Base-by-base conservation (phyloP, 1,140 invertebrate genomes). In the Drosophila bocqueti region DNA sequence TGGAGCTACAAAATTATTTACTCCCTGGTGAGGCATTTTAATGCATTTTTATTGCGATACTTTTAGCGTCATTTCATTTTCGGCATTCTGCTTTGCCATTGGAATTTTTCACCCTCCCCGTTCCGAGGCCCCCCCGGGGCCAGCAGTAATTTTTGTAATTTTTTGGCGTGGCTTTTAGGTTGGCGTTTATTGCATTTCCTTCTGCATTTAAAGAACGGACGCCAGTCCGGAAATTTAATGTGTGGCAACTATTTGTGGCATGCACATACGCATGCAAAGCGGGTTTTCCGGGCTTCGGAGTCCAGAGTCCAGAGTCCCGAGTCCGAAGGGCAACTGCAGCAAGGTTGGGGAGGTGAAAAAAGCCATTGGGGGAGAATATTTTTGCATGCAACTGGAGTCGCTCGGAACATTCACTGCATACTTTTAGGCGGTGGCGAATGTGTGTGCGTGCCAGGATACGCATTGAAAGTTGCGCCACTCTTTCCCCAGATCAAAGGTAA, bases 11-110 rank as follows among this genome's bases (percentile, higher is more conserved):
- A 49, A 89, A 78, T 74, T 74, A 81, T 76, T 84, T 80, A 75
- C 83, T 68, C 68, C 65, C 54, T 55, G 59, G 61, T 42, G 58
- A 40, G 83, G 77, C 65, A 84, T 87, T 89, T 87, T 83, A 81
- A 87, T 87, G 83, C 68, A 74, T 83, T 87, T 87, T 87, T 80
- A 89, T 84, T 89, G 84, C 81, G 76, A 78, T 87, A 81, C 83
- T 89, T 89, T 83, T 69, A 52, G 81, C 75, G 63, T 78, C 63
- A 54, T 79, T 84, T 84, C 66, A 75, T 89, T 89, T 89, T 78
- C 69, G 60, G 68, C 55, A 84, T 87, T 87, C 71, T 89, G 61
- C 68, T 81, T 81, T 81, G 73, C 40, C 45, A 40, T 40, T 57
- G 80, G 68, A 68, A 77, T 87, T 83, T 50, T 71, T 61, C 45